These are phyloP conservation scores for Plutella xylostella DNA, from an alignment of 2,888 invertebrate species.

Conservation along the genomic window DNA sequence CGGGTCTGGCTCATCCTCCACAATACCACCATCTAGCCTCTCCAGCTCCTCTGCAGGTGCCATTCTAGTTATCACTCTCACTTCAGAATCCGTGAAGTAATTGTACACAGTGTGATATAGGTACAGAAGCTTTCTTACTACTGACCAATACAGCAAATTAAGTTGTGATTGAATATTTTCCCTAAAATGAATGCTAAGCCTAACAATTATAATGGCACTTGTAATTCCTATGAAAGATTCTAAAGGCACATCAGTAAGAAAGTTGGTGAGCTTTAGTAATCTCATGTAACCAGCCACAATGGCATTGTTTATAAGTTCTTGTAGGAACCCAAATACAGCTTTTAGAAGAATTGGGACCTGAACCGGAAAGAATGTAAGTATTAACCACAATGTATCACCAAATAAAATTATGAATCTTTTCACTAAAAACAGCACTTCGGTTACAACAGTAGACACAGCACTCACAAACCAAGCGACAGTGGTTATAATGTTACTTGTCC, in stretches of 20 bases:
- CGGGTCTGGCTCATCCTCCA: slow-evolving; percentile 25
- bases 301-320: slow-evolving; percentile 23
- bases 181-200: slow-evolving; percentile 45
- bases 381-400: slow-evolving; percentile 49
- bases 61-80: slow-evolving; percentile 43
- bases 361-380: slow-evolving; percentile 51
- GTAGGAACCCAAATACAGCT: slow-evolving; percentile 27
- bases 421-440: slow-evolving; percentile 35
- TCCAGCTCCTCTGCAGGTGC: slow-evolving; percentile 36
- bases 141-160: slow-evolving; percentile 38
- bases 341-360: slow-evolving; percentile 44
- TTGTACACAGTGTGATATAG: slow-evolving; percentile 45
- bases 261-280: slow-evolving; percentile 49
- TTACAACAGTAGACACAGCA: slow-evolving; percentile 18
- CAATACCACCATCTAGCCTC: slow-evolving; percentile 17
- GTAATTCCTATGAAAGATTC: slow-evolving; percentile 54
- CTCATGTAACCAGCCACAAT: slow-evolving; percentile 40
- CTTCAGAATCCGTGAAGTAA: slow-evolving; percentile 51
- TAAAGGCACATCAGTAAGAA: slow-evolving; percentile 58
- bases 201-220: slow-evolving; percentile 42
- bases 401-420: slow-evolving; percentile 39
- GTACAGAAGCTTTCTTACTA: slow-evolving; percentile 44
- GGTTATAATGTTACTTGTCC: slow-evolving; percentile 23
- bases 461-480: slow-evolving; percentile 27
- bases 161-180: slow-evolving; percentile 31